Conservation (phyloP, 2,113 vertebrate genomes). For the Penelope pileata region DNA sequence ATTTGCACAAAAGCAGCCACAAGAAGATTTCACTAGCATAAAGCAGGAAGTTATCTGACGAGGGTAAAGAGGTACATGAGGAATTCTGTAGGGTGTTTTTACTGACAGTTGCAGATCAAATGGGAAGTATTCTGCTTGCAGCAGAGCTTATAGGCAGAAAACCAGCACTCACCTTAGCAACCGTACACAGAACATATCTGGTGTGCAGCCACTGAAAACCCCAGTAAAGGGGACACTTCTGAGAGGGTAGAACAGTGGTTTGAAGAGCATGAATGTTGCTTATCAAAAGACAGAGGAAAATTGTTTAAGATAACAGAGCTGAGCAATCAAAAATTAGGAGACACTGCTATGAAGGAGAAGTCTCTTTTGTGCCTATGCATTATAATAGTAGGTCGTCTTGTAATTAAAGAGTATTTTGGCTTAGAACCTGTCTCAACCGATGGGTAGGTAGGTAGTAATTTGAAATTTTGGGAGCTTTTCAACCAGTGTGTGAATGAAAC, state of each 20-base stretch:
- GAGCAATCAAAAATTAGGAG: neutral
- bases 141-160: neutral
- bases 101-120: neutral
- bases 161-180: neutral
- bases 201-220: neutral
- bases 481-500: neutral
- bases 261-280: neutral
- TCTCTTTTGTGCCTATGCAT: neutral
- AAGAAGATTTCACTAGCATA: neutral
- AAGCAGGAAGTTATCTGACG: constrained; percentile 4
- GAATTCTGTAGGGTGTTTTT: neutral
- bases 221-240: neutral
- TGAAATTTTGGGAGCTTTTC: neutral
- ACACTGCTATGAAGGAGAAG: neutral
- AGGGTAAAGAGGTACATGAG: neutral
- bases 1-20: neutral
- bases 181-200: accelerated
- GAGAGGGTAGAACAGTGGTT: neutral
- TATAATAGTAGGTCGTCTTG: neutral
- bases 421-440: neutral
- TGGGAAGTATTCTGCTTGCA: neutral
- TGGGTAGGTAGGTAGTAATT: neutral
- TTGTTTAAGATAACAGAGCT: neutral
- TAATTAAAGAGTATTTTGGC: neutral
- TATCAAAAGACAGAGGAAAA: neutral